Evolutionary conservation across 2,113 vertebrate genomes (phyloP), one percentile per base, ranked within the genome.

Genomic region (Tonatia bakeri): DNA sequence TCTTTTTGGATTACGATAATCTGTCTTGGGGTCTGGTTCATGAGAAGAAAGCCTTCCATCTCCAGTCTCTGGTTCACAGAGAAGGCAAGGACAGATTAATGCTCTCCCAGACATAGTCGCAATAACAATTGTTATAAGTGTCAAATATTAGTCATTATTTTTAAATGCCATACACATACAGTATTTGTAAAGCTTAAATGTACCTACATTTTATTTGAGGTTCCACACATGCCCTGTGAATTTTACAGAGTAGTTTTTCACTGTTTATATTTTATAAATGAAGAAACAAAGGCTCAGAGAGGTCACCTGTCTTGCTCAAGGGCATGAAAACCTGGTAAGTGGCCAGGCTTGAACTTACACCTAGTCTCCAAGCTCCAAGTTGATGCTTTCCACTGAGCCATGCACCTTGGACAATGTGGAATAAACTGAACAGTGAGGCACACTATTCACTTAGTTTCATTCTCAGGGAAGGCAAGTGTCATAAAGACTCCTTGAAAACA

Each of bases 201-300:
- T 36, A 24, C 16, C 19, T 89, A 14, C 4, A 38, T 69, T 88
- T 43, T 70, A 56, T 70, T 76, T 87, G 56, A 54, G 50, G 16
- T 87, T 38, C 24, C 50, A 79, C 17, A 73, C 31, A 28, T 28
- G 38, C 20, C 77, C 28, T 75, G 17, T 45, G 56, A 75, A 81
- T 54, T 80, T 72, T 47, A 59, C 69, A 38, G 8, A 73, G 69
- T 45, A 14, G 17, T 76, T 38, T 10, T 28, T 82, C n/a, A 87
- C 54, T 45, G 40, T 87, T 95, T 77, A 38, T 85, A 24, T n/a
- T 47, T 75, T 77, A 36, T 28, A 82, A 89, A 77, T 76, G 19
- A 76, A 40, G 45, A 26, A 84, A 87, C n/a, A 75, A 86, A 92
- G 28, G 8, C 19, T 90, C 28, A 33, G 26, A 87, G 6, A 88